phyloP scores from a whole-genome alignment of 2,888 invertebrate genomes.

The Cosmorhoe ocellata region DNA sequence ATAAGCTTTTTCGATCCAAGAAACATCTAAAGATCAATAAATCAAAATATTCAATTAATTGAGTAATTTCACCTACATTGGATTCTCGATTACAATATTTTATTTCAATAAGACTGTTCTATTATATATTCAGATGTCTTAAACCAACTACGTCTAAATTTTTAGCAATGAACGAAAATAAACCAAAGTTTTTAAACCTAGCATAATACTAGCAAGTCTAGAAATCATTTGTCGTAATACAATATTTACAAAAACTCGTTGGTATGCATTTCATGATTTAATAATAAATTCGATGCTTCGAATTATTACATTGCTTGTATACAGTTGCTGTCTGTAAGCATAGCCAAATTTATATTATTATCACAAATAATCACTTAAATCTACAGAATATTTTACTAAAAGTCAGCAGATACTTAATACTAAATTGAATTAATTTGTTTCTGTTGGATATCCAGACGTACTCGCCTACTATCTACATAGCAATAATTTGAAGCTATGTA shows the following conservation, averaged over 20 bases:
- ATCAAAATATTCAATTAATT: too few species aligned
- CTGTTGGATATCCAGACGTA: conserved; percentile 5
- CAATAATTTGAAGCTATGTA: not conserved
- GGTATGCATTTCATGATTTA: conserved; percentile 24
- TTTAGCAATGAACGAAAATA: conserved; percentile 11
- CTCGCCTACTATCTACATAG: not conserved
- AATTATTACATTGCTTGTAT: conserved; percentile 30
- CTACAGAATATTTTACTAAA: conserved; percentile 7
- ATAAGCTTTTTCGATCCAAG: too few species aligned
- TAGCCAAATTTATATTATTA: conserved; percentile 33
- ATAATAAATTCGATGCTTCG: conserved; percentile 36
- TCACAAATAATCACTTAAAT: conserved; percentile 30
- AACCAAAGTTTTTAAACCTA: not conserved
- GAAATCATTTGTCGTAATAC: conserved; percentile 5
- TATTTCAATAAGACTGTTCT: conserved; percentile 11
- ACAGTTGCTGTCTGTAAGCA: conserved; percentile 21
- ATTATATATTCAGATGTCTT: conserved; percentile 9
- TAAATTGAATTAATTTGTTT: conserved; percentile 2
- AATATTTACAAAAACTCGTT: conserved; percentile 15
- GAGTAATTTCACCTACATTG: too few species aligned
- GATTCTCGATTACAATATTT: conserved; percentile 8
- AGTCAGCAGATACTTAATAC: not conserved
- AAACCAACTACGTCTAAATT: conserved; percentile 2
- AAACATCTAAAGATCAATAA: too few species aligned
- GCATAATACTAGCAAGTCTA: conserved; percentile 7